phyloP scores from a whole-genome alignment of 2,113 vertebrate genomes.

The Gymnogyps californianus region DNA sequence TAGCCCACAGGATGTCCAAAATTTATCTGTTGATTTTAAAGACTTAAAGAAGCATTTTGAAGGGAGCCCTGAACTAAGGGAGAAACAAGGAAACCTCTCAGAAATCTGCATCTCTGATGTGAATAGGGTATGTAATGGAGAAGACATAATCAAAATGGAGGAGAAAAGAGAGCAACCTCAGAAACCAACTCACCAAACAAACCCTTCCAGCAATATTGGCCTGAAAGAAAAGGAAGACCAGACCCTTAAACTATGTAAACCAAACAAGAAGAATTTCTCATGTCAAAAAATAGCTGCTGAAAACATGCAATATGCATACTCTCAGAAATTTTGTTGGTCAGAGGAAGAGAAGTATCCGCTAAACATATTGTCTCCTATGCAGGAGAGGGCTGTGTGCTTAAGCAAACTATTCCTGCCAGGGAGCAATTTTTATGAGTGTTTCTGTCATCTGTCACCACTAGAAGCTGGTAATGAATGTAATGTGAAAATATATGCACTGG shows the following conservation, averaged over 20 bases:
- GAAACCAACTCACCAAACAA: background rate
- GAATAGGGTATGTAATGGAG: background rate
- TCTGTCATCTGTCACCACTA: background rate
- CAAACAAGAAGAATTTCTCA: background rate
- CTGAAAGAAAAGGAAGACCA: background rate
- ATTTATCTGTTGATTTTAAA: background rate
- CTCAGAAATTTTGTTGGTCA: background rate
- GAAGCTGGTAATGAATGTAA: background rate
- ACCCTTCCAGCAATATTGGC: background rate
- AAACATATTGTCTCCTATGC: background rate
- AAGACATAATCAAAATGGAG: background rate
- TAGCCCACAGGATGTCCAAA: background rate
- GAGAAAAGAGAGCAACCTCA: background rate
- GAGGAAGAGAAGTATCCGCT: background rate
- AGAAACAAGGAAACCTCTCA: background rate
- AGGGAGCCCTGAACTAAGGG: background rate
- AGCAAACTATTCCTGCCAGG: background rate
- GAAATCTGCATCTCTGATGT: background rate
- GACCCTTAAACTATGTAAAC: background rate
- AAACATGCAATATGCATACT: background rate
- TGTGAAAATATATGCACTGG: slow-evolving; percentile 43
- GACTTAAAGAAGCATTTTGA: background rate
- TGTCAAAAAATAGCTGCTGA: background rate
- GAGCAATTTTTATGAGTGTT: background rate
- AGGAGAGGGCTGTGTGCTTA: background rate